Conservation (phyloP, 2,888 invertebrate genomes). For the Netelia fuscicornis region DNA sequence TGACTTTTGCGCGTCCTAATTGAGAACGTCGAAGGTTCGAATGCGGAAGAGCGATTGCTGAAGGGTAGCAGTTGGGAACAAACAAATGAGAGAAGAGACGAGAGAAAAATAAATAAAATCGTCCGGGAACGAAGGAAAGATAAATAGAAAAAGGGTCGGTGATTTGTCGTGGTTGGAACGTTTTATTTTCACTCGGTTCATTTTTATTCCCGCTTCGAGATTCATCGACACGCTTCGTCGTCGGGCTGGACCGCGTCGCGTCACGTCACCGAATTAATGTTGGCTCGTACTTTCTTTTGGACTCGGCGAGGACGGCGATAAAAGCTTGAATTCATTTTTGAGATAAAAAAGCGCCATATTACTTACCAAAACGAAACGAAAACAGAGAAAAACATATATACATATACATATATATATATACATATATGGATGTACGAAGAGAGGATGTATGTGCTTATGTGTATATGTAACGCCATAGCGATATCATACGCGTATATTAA, state of each 20-base stretch:
- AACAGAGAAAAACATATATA: not conserved
- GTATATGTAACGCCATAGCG: conserved; percentile 17
- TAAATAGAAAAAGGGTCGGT: not conserved
- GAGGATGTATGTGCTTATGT: conserved; percentile 31
- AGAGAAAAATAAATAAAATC: not conserved
- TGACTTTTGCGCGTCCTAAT: conserved; percentile 14
- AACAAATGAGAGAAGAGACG: conserved; percentile 20
- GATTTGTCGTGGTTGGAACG: not conserved
- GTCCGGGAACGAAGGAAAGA: not conserved
- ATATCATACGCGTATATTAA: conserved; percentile 31
- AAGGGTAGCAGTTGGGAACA: not conserved
- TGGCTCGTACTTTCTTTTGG: too few relatives aligned
- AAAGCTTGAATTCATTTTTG: too few relatives aligned
- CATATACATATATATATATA: too few relatives aligned
- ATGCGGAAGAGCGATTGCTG: not conserved
- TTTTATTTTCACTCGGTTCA: not conserved
- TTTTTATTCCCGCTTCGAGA: too few relatives aligned
- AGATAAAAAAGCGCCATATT: not conserved
- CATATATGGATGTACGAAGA: not conserved
- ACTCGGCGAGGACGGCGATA: too few relatives aligned
- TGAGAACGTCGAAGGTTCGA: not conserved
- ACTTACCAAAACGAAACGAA: not conserved
- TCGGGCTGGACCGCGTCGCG: too few relatives aligned
- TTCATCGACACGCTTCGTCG: too few relatives aligned
- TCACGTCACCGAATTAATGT: too few relatives aligned